Conservation (phyloP, 2,113 vertebrate species). For the Lampris megalopsis region DNA sequence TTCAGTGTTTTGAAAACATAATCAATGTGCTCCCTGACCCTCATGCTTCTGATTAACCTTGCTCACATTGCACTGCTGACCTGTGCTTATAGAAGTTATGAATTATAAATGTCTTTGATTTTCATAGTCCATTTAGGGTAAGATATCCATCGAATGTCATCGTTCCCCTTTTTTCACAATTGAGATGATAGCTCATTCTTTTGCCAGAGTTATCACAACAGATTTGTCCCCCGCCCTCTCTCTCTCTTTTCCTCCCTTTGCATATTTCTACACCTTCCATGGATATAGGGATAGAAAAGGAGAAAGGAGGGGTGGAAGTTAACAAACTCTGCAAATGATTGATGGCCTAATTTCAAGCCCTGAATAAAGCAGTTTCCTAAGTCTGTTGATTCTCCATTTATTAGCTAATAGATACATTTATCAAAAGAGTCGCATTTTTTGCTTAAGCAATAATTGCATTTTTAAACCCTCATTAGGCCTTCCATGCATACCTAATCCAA, state of each 20-base stretch:
- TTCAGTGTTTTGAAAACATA: slow-evolving; percentile 72
- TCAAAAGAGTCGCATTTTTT: slow-evolving; percentile 88
- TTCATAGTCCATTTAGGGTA: slow-evolving; percentile 54
- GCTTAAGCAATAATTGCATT: slow-evolving; percentile 93
- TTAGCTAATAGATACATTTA: slow-evolving; percentile 98
- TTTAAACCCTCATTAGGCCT: slow-evolving; percentile 92
- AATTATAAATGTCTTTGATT: slow-evolving; percentile 80
- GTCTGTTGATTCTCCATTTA: slow-evolving; percentile 97
- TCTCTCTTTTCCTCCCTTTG: slow-evolving; percentile 25
- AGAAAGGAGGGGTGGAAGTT: slow-evolving; percentile 78
- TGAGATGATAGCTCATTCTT: slow-evolving; percentile 41
- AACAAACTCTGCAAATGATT: slow-evolving; percentile 95
- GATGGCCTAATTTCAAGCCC: slow-evolving; percentile 97
- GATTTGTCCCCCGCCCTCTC: slow-evolving; percentile 46
- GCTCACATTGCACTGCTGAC: slow-evolving; percentile 61
- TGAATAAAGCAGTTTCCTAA: slow-evolving; percentile 96
- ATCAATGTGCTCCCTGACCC: slow-evolving; percentile 74
- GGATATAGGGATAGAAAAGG: slow-evolving; percentile 56
- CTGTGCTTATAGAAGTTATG: slow-evolving; percentile 69
- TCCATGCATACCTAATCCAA: slow-evolving; percentile 87
- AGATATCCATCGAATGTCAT: slow-evolving; percentile 31
- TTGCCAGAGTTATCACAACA: slow-evolving; percentile 50
- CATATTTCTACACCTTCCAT: slow-evolving; percentile 69
- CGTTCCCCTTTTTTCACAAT: slow-evolving; percentile 47
- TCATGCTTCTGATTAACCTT: slow-evolving; percentile 77